These are phyloP conservation scores for Otis tarda DNA, from an alignment of 2,113 vertebrate species.

Conservation along the genomic window DNA sequence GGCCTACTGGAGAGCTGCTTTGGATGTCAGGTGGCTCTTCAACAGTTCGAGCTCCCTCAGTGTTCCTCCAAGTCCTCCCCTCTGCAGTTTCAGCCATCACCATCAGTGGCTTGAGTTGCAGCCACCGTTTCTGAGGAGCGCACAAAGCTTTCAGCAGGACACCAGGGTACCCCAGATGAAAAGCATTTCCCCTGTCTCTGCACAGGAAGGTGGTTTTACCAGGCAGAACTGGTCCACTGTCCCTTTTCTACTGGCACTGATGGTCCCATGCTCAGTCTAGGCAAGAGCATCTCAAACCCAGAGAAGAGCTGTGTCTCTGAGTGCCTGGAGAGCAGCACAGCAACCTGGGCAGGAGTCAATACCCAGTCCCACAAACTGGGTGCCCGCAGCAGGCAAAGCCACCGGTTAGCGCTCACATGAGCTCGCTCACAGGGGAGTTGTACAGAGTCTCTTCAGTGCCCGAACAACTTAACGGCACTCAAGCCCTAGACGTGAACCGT, in stretches of 20 bases:
- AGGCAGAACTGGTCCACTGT: background rate
- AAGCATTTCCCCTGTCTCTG: background rate
- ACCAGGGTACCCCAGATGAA: background rate
- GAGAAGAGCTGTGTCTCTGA: background rate
- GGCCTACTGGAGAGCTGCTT: background rate
- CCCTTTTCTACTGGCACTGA: background rate
- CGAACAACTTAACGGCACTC: background rate
- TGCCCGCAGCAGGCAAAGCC: background rate
- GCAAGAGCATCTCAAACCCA: background rate
- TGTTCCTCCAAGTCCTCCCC: background rate
- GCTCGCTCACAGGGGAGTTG: accelerated
- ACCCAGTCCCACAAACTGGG: background rate
- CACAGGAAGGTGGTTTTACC: background rate
- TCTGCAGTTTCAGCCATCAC: background rate
- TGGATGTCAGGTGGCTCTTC: background rate
- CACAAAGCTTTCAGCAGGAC: background rate
- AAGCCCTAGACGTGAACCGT: background rate
- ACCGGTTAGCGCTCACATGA: background rate
- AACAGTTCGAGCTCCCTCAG: background rate
- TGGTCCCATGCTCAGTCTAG: background rate
- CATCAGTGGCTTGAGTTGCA: background rate
- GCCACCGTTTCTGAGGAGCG: background rate
- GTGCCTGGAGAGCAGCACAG: background rate
- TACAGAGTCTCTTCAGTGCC: background rate
- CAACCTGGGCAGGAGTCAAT: background rate